A percentile compares a stretch with the other conserved stretches of the same genome.
phyloP scores from a whole-genome alignment of 2,113 vertebrate genomes.

The Plectropomus leopardus region DNA sequence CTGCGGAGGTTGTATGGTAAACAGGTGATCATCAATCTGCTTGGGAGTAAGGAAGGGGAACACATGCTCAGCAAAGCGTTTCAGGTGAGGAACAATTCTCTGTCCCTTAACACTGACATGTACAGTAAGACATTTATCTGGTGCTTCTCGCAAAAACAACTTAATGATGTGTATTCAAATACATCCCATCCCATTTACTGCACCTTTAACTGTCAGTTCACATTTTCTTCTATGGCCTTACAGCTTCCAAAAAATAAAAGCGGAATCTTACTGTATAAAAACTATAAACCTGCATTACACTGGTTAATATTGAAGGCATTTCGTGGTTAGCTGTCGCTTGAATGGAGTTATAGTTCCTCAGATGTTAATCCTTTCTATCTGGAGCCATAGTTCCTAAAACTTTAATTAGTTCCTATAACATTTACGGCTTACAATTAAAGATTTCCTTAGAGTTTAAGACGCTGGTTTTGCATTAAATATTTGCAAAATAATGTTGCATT shows the following conservation, averaged over 20 bases:
- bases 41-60: conserved; percentile 97
- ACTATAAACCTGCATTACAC: too few relatives aligned
- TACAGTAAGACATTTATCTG: too few relatives aligned
- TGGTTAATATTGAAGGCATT: not conserved
- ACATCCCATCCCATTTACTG: not conserved
- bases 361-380: not conserved
- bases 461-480: not conserved
- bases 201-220: not conserved
- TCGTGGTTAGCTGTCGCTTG: not conserved
- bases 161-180: too few relatives aligned
- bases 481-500: not conserved
- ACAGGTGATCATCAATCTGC: conserved; percentile 96
- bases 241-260: not conserved
- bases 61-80: conserved; percentile 99
- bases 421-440: conserved; percentile 2
- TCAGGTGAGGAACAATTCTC: conserved; percentile 84
- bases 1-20: conserved; percentile 94
- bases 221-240: not conserved
- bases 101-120: not conserved
- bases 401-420: too few relatives aligned
- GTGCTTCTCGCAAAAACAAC: too few relatives aligned
- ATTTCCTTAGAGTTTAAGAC: not conserved
- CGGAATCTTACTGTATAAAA: not conserved
- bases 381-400: not conserved
- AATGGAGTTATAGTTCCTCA: not conserved